Percentiles rank a stretch among this genome's conserved stretches.
These are phyloP conservation scores for Amiota minor DNA, from an alignment of 2,888 invertebrate genomes.

Conservation along the genomic window DNA sequence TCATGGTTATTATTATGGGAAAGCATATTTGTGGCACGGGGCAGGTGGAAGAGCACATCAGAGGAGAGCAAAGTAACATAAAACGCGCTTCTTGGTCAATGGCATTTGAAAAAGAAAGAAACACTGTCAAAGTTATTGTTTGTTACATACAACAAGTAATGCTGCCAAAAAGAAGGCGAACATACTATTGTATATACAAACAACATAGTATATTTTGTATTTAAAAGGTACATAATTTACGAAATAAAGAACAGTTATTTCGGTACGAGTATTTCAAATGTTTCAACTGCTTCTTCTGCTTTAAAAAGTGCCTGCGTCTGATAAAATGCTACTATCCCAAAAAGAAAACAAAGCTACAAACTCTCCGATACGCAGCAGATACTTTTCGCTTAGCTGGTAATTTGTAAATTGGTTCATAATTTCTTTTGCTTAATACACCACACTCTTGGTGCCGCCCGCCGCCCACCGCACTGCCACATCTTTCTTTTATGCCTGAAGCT, in stretches of 20 bases:
- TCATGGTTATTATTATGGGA: conserved; percentile 19
- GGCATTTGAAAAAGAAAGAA: conserved; percentile 42
- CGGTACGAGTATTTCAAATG: background rate
- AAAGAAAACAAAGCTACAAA: background rate
- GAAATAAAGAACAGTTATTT: background rate
- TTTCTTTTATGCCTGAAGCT: background rate
- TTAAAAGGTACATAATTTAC: too few relatives aligned
- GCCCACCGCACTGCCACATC: too few relatives aligned
- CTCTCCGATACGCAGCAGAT: conserved; percentile 27
- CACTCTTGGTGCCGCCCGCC: too few relatives aligned
- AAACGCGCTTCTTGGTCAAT: conserved; percentile 63
- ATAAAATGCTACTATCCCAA: background rate
- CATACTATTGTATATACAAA: too few relatives aligned
- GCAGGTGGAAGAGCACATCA: background rate
- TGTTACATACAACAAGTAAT: too few relatives aligned
- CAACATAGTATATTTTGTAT: too few relatives aligned
- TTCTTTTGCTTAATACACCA: conserved; percentile 29
- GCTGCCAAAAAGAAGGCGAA: too few relatives aligned
- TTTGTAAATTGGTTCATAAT: conserved; percentile 69
- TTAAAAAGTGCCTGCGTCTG: background rate
- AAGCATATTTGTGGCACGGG: background rate
- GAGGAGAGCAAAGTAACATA: conserved; percentile 32
- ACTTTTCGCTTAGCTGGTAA: conserved; percentile 52
- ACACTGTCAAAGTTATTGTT: too few relatives aligned
- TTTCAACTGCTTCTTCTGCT: background rate